Conservation (phyloP, 2,797 vertebrate species). For the Lateolabrax maculatus region DNA sequence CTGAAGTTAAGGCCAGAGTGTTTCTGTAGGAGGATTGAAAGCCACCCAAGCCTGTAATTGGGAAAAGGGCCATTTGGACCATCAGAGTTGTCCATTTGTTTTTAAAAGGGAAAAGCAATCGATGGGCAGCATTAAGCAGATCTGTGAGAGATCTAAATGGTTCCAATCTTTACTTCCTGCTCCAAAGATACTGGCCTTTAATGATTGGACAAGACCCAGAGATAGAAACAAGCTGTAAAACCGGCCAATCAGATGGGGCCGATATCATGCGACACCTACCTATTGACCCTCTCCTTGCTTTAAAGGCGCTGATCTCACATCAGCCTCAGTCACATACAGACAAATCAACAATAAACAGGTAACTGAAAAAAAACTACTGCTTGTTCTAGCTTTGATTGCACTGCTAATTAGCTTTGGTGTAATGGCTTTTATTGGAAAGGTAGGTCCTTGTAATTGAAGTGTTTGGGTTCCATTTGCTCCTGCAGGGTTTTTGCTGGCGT, state of each 20-base stretch:
- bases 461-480: conserved; percentile 35
- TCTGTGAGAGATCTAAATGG: conserved; percentile 88
- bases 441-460: conserved; percentile 45
- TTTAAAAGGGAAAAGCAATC: conserved; percentile 84
- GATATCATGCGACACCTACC: conserved; percentile 60
- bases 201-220: conserved; percentile 79
- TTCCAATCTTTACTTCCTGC: conserved; percentile 85
- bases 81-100: conserved; percentile 85
- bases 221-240: conserved; percentile 74
- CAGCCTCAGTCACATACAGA: conserved; percentile 16
- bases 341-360: conserved; percentile 58
- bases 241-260: conserved; percentile 73
- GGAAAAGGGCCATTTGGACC: conserved; percentile 85
- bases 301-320: conserved; percentile 51
- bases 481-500: conserved; percentile 16
- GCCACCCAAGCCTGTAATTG: conserved; percentile 85
- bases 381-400: conserved; percentile 44
- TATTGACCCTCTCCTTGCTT: conserved; percentile 58
- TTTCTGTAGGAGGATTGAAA: conserved; percentile 79
- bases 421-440: conserved; percentile 57
- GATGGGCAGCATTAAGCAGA: conserved; percentile 85
- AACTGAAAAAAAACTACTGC: conserved; percentile 23
- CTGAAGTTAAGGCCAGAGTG: conserved; percentile 66
- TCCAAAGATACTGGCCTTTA: conserved; percentile 81
- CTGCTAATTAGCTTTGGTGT: conserved; percentile 66